Percentiles rank a stretch among this genome's conserved stretches.
Evolutionary conservation across 2,888 invertebrate species (phyloP).

Genomic region (Mythimna lalbum): DNA sequence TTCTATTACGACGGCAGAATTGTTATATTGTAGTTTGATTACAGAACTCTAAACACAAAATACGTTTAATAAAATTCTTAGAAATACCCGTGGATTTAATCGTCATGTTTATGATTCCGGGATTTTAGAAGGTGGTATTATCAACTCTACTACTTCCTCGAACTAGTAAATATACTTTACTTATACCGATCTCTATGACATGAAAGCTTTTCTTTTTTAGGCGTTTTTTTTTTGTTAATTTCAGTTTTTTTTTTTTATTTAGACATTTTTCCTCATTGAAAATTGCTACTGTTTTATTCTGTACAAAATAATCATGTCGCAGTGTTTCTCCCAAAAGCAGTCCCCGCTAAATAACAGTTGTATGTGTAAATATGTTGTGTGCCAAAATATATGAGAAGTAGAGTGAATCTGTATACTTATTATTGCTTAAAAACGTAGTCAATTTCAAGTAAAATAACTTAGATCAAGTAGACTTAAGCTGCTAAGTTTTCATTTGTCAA

Average conservation of each 20-base stretch:
- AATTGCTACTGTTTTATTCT: background rate
- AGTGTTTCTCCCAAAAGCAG: background rate
- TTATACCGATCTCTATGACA: no score
- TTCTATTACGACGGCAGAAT: no score
- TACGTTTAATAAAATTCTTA: no score
- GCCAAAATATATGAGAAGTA: conserved; percentile 33
- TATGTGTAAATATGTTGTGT: conserved; percentile 18
- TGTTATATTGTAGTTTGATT: no score
- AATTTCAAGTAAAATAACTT: background rate
- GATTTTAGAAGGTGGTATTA: no score
- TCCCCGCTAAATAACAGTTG: background rate
- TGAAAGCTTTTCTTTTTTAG: no score
- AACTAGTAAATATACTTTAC: no score
- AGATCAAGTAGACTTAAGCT: background rate
- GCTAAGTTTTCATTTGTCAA: background rate
- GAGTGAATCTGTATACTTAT: background rate
- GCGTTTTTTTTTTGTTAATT: background rate
- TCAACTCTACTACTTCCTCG: no score
- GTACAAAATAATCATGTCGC: background rate
- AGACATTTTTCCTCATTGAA: background rate
- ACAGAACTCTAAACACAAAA: no score
- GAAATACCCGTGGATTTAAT: no score
- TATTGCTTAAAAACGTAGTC: background rate
- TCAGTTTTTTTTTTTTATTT: background rate
- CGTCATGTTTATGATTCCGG: no score